Evolutionary conservation across 2,113 vertebrate species (phyloP).

Genomic region (Notarius lentiginosus): DNA sequence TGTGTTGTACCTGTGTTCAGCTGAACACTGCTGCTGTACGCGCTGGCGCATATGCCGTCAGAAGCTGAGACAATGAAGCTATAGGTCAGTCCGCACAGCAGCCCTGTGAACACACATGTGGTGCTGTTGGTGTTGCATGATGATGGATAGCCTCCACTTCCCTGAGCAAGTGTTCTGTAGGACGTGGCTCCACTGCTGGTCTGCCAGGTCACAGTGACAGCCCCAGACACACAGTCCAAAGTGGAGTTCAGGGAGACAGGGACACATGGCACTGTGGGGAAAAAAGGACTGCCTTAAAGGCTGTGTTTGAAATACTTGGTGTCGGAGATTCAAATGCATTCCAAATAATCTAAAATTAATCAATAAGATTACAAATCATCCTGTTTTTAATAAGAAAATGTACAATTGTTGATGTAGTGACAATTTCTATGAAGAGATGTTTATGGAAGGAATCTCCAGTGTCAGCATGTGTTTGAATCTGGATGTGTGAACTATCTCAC

Average conservation of each 20-base stretch:
- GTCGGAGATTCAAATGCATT: background rate
- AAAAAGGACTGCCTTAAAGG: background rate
- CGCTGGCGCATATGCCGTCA: conserved; percentile 61
- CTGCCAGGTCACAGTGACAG: conserved; percentile 69
- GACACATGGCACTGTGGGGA: conserved; percentile 66
- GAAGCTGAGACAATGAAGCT: conserved; percentile 65
- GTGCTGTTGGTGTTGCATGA: conserved; percentile 60
- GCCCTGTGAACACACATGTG: conserved; percentile 58
- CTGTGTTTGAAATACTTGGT: background rate
- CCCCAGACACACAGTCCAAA: conserved; percentile 62
- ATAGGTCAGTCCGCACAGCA: conserved; percentile 71
- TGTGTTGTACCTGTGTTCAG: conserved; percentile 63
- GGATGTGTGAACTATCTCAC: conserved; percentile 50
- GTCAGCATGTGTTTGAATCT: background rate
- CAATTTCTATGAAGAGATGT: background rate
- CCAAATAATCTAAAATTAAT: background rate
- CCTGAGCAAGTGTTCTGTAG: conserved; percentile 65
- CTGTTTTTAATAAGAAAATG: background rate
- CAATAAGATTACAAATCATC: background rate
- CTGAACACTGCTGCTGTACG: conserved; percentile 53
- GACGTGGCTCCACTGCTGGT: conserved; percentile 64
- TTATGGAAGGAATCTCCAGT: background rate
- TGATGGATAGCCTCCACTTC: conserved; percentile 57
- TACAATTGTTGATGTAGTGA: background rate
- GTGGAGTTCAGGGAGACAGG: conserved; percentile 58